Conservation (phyloP, 1,140 invertebrate species). For the Aphis craccivora region DNA sequence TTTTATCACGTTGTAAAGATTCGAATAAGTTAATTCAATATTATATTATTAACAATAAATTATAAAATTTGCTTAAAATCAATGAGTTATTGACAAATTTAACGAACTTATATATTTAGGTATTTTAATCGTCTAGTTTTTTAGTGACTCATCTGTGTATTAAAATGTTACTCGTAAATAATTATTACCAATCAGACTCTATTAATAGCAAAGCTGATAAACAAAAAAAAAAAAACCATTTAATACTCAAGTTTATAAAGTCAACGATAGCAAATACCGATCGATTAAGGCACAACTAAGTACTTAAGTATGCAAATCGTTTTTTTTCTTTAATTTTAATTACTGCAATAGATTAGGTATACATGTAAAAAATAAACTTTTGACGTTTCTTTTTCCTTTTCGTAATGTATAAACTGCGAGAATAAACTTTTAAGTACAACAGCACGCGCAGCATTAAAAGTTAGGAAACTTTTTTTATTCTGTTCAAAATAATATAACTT, state of each 20-base stretch:
- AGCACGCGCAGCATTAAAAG: not conserved
- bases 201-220: not conserved
- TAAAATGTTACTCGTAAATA: not conserved
- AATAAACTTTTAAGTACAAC: not conserved
- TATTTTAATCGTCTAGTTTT: not conserved
- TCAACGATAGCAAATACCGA: not conserved
- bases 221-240: not conserved
- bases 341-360: not conserved
- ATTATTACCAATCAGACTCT: not conserved
- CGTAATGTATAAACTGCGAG: not conserved
- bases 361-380: not conserved
- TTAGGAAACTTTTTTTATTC: not conserved
- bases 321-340: not conserved
- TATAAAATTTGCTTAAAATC: not conserved
- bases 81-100: not conserved
- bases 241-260: not conserved
- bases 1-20: not conserved
- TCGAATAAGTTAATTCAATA: not conserved
- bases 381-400: not conserved
- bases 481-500: not conserved
- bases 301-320: not conserved
- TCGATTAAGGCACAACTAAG: conserved; percentile 11
- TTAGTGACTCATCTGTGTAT: not conserved
- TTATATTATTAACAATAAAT: not conserved
- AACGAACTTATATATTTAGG: not conserved